Evolutionary conservation across 2,888 invertebrate genomes (phyloP).

Genomic region (Sinopyrophorus schimmeli): DNA sequence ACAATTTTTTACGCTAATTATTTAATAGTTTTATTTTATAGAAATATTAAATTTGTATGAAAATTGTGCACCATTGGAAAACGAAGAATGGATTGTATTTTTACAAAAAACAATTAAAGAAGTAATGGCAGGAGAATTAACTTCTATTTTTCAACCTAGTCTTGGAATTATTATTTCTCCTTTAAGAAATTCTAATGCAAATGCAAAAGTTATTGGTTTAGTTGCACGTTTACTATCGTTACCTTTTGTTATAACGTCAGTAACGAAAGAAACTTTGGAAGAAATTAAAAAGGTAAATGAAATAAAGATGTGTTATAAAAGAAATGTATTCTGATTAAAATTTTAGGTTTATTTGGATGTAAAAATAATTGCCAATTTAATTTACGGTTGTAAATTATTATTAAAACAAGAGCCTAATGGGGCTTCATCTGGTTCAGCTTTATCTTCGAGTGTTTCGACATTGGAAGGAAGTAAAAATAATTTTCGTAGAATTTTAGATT

Average conservation of each 20-base stretch:
- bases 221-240: constrained; percentile 67
- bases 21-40: background rate
- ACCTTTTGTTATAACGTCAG: constrained; percentile 63
- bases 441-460: constrained; percentile 32
- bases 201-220: constrained; percentile 64
- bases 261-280: constrained; percentile 52
- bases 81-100: constrained; percentile 87
- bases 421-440: constrained; percentile 30
- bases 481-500: constrained; percentile 49
- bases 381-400: constrained; percentile 76
- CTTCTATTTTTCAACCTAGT: constrained; percentile 71
- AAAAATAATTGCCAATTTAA: constrained; percentile 79
- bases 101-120: constrained; percentile 80
- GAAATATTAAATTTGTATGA: constrained; percentile 51
- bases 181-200: constrained; percentile 65
- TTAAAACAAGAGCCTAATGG: no score
- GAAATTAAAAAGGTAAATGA: constrained; percentile 57
- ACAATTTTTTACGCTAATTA: background rate
- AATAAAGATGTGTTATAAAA: constrained; percentile 1
- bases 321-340: background rate
- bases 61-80: constrained; percentile 69
- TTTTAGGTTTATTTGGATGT: constrained; percentile 74
- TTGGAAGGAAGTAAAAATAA: constrained; percentile 31
- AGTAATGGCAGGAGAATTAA: constrained; percentile 77
- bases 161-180: constrained; percentile 65